Percentiles rank a stretch among this genome's conserved stretches.
Evolutionary conservation across 2,888 invertebrate genomes (phyloP).

Genomic region (Apamea sordens): DNA sequence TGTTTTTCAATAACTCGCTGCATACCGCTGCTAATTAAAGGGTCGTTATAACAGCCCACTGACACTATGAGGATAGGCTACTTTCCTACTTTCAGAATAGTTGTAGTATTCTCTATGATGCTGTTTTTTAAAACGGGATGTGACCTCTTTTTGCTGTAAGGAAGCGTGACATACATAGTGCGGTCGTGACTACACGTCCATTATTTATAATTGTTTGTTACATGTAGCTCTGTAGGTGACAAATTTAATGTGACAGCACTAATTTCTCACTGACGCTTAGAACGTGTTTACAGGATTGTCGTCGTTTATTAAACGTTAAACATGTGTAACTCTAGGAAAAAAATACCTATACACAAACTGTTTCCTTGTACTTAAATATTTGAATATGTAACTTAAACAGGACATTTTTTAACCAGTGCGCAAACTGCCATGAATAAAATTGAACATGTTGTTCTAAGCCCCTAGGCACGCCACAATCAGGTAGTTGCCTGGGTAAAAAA

Average conservation of each 20-base stretch:
- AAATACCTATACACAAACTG: too few relatives aligned
- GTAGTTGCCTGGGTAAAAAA: too few relatives aligned
- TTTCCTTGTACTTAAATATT: too few relatives aligned
- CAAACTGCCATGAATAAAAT: too few relatives aligned
- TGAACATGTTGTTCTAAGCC: too few relatives aligned
- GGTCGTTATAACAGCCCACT: constrained; percentile 54
- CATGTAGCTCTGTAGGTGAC: neutral
- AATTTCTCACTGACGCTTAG: constrained; percentile 31
- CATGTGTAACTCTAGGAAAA: neutral
- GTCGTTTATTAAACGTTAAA: neutral
- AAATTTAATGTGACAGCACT: constrained; percentile 31
- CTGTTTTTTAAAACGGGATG: constrained; percentile 42
- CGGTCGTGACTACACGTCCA: constrained; percentile 7
- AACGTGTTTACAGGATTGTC: neutral
- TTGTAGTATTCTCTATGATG: constrained; percentile 28
- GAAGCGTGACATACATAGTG: constrained; percentile 33
- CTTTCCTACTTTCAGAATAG: constrained; percentile 26
- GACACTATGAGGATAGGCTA: constrained; percentile 18
- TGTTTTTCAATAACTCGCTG: constrained; percentile 70
- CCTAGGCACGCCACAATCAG: too few relatives aligned
- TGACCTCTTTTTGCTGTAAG: constrained; percentile 43
- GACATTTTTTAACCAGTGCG: too few relatives aligned
- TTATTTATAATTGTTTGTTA: constrained; percentile 43
- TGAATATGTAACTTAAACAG: too few relatives aligned
- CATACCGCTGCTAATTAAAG: constrained; percentile 69